Evolutionary conservation across 1,140 invertebrate genomes (phyloP).

Genomic region (Drosophila insularis): DNA sequence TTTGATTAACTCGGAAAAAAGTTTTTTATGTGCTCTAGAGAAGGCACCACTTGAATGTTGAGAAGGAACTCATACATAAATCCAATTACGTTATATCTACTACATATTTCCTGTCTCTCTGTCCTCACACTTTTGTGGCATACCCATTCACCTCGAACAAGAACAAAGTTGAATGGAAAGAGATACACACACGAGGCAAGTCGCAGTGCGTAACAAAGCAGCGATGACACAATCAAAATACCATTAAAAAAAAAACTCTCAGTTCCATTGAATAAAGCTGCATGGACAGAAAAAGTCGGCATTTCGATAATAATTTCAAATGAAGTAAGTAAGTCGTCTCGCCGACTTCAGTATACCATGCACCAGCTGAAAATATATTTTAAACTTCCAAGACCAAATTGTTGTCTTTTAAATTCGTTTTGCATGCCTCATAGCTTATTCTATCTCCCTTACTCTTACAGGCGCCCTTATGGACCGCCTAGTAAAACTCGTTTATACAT

Average conservation of each 20-base stretch:
- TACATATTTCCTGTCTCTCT: slow-evolving; percentile 5
- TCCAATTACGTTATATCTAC: slow-evolving; percentile 19
- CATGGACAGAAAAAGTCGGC: too few relatives aligned
- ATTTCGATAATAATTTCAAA: too few relatives aligned
- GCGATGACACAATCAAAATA: slow-evolving; percentile 14
- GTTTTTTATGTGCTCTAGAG: slow-evolving; percentile 8
- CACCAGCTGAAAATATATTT: too few relatives aligned
- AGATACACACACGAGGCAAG: not conserved
- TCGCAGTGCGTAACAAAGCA: not conserved
- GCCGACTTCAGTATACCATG: too few relatives aligned
- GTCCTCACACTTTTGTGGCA: slow-evolving; percentile 12
- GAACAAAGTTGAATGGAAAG: not conserved
- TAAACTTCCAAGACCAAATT: too few relatives aligned
- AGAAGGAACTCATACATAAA: slow-evolving; percentile 12
- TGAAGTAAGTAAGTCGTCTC: too few relatives aligned
- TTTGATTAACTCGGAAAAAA: slow-evolving; percentile 21
- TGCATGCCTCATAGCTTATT: too few relatives aligned
- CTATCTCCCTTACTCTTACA: too few relatives aligned
- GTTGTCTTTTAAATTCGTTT: too few relatives aligned
- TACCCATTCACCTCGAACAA: slow-evolving; percentile 5
- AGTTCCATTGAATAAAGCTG: too few relatives aligned
- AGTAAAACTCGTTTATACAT: too few relatives aligned
- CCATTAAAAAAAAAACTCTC: not conserved
- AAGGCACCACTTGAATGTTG: slow-evolving; percentile 13
- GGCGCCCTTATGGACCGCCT: too few relatives aligned